phyloP scores from a whole-genome alignment of 1,140 invertebrate species.

The Drosophila repletoides region DNA sequence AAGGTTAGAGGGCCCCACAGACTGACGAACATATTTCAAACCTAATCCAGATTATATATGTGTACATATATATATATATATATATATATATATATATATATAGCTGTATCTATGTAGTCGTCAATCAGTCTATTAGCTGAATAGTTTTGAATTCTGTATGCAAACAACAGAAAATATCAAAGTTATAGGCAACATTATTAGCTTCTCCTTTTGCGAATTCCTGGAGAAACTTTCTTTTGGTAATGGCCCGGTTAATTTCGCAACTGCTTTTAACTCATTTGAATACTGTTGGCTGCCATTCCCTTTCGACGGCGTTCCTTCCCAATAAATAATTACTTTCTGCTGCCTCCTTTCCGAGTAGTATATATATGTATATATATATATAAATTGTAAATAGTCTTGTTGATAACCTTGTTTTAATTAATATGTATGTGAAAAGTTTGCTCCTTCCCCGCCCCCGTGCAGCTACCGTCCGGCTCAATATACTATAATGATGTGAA shows the following conservation, averaged over 20 bases:
- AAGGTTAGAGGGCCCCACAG: too few relatives aligned
- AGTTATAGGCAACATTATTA: slow-evolving; percentile 50
- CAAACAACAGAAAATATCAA: slow-evolving; percentile 34
- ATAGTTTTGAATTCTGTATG: too few relatives aligned
- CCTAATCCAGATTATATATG: too few relatives aligned
- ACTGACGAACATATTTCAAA: too few relatives aligned
- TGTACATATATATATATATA: too few relatives aligned
- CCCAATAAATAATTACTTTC: slow-evolving; percentile 6
- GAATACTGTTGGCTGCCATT: slow-evolving; percentile 15
- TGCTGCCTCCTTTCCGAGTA: slow-evolving; percentile 15
- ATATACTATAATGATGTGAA: slow-evolving; percentile 32
- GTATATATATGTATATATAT: slow-evolving; percentile 19
- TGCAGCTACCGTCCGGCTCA: not conserved
- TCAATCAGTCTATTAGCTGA: too few relatives aligned
- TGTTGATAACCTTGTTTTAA: slow-evolving; percentile 49
- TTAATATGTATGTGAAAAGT: slow-evolving; percentile 62
- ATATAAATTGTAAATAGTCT: slow-evolving; percentile 25
- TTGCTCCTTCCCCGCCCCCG: not conserved
- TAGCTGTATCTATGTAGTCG: too few relatives aligned
- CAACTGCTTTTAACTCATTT: slow-evolving; percentile 46
- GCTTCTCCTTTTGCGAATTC: not conserved
- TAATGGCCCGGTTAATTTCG: slow-evolving; percentile 22
- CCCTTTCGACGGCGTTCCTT: too few relatives aligned
- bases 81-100: too few relatives aligned
- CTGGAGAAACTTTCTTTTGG: slow-evolving; percentile 17